phyloP scores from a whole-genome alignment of 2,797 vertebrate genomes.

The Thamnophis elegans region DNA sequence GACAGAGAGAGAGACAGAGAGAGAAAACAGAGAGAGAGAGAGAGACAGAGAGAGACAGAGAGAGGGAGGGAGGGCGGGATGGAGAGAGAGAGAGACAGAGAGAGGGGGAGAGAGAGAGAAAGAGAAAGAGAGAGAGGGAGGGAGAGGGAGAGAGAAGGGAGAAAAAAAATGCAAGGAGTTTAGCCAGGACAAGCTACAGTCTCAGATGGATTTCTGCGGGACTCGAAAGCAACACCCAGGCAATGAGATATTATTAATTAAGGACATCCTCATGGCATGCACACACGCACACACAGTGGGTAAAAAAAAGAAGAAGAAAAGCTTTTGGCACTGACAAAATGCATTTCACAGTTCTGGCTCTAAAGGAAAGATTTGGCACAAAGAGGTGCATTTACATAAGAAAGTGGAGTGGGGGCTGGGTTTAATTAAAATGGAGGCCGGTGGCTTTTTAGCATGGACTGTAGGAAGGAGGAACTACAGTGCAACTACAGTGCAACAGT shows the following conservation, averaged over 20 bases:
- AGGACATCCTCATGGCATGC: rapidly evolving
- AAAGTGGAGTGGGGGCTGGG: background rate
- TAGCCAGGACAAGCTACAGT: background rate
- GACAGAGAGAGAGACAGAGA: background rate
- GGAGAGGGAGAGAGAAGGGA: too few relatives aligned
- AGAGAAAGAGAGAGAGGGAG: too few relatives aligned
- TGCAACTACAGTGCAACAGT: background rate
- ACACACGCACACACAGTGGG: background rate
- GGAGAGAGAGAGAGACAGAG: background rate
- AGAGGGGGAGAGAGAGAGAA: too few relatives aligned
- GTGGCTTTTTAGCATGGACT: rapidly evolving
- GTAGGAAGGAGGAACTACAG: background rate
- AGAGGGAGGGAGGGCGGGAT: background rate
- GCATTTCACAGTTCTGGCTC: background rate
- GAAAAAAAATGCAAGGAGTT: background rate
- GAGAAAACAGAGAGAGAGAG: too few relatives aligned
- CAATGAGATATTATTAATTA: background rate
- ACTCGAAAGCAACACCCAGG: background rate
- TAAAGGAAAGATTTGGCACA: rapidly evolving
- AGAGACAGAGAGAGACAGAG: too few relatives aligned
- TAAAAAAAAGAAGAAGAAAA: slow-evolving; percentile 9
- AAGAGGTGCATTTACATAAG: background rate
- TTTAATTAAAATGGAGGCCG: background rate
- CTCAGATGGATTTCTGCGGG: rapidly evolving
- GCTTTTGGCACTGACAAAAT: background rate